phyloP scores from a whole-genome alignment of 2,888 invertebrate species.

The Thelaira solivaga region DNA sequence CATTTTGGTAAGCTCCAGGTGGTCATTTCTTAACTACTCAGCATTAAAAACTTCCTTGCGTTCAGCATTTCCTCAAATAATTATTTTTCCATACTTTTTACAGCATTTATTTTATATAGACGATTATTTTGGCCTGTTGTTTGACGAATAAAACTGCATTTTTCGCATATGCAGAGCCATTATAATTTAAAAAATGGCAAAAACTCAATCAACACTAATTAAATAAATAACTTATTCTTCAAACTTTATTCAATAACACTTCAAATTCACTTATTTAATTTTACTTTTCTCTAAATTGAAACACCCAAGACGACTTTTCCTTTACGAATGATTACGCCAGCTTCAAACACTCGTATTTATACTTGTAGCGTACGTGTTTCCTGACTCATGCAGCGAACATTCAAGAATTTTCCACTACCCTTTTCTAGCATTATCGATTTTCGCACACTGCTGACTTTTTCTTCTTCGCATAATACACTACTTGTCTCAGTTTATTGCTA shows the following conservation, averaged over 20 bases:
- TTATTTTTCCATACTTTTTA: no score
- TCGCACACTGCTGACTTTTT: not conserved
- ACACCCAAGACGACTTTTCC: slow-evolving; percentile 19
- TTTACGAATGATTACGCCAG: slow-evolving; percentile 22
- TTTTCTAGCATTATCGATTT: slow-evolving; percentile 55
- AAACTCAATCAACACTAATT: not conserved
- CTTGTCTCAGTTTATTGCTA: slow-evolving; percentile 7
- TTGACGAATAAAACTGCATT: not conserved
- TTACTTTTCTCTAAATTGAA: not conserved
- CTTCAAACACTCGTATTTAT: slow-evolving; percentile 45
- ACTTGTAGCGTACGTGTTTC: slow-evolving; percentile 35
- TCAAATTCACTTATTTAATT: not conserved
- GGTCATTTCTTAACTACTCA: not conserved
- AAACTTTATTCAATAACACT: not conserved
- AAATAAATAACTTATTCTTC: no score
- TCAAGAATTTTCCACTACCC: slow-evolving; percentile 53
- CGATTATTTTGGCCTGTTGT: not conserved
- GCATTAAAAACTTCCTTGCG: not conserved
- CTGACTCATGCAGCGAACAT: slow-evolving; percentile 11
- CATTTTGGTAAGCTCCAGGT: no score
- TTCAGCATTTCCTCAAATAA: no score
- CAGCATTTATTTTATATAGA: not conserved
- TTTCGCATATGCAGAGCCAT: not conserved
- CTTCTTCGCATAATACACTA: not conserved
- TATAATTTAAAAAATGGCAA: not conserved